Base-by-base conservation (phyloP, 2,888 invertebrate species). In the Junonia oenone region DNA sequence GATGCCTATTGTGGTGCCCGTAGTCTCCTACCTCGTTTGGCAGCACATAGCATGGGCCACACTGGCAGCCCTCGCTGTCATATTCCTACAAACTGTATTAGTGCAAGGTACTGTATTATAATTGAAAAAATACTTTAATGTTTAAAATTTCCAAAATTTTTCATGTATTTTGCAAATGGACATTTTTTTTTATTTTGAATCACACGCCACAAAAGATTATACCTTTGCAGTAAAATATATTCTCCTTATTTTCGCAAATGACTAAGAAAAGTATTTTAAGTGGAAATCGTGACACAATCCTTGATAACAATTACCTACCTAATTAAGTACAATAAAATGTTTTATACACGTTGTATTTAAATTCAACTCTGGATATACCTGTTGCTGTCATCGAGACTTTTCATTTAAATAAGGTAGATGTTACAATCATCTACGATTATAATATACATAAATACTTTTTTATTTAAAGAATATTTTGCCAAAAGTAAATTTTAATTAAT, bases 1-100 rank as follows among this genome's bases (percentile, higher is more conserved):
- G 52, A 95, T 95, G 83, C 96, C 96, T 0, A 87, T 96, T 11
- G 93, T 95, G 67, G 93, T 93, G 8, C 83, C 93, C 0, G 91
- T 95, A 2, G 87, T 87, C 0, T 84, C 84, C 0, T 90, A 78
- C 59, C 64, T 90, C 35, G 76, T 90, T n/a, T 90, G 88, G 88
- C 86, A 87, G 61, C 85, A 84, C 43, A 73, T 90, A 11, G 71
- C 65, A 0, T 81, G 77, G 78, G 89, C 90, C 4, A 86, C 83
- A 1, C 61, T 90, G 4, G 81, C 89, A 0, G 85, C 87, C 0
- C 72, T 90, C 0, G 63, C 68, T 11, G 89, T 90, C 3, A 88
- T 94, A 55, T 77, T 93, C 5, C 56, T 92, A 58, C 92, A 93
- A 68, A 92, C 93, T 54, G 92, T 94, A 6, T 56, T 94, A 6